Conservation (phyloP, 2,113 vertebrate species). For the Anthoscopus minutus region DNA sequence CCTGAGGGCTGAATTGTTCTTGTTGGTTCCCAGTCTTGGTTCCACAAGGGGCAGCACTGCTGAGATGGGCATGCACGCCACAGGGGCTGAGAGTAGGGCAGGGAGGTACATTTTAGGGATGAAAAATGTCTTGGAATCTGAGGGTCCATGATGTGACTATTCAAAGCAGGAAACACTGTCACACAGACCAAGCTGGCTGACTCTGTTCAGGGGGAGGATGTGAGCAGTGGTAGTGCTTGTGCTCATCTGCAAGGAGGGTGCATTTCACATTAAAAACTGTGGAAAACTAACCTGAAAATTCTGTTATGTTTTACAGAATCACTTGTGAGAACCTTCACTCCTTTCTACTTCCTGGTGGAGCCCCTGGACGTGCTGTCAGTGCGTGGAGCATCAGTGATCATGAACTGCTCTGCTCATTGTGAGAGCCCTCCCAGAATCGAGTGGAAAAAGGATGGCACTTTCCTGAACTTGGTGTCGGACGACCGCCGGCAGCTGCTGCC, state of each 20-base stretch:
- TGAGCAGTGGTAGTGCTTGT: accelerated
- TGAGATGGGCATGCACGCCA: background rate
- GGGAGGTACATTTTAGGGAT: background rate
- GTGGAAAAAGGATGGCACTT: conserved; percentile 95
- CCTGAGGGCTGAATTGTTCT: background rate
- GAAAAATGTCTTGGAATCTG: background rate
- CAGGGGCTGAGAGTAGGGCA: background rate
- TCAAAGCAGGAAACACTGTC: background rate
- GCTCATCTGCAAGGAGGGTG: accelerated
- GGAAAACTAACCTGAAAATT: background rate
- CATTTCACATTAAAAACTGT: accelerated
- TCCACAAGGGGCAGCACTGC: background rate
- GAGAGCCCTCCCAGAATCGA: conserved; percentile 80
- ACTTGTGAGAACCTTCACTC: conserved; percentile 81
- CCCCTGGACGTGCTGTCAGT: conserved; percentile 81
- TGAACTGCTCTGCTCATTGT: conserved; percentile 90
- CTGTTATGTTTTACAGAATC: conserved; percentile 66
- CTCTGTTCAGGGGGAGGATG: accelerated
- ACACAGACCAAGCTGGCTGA: accelerated
- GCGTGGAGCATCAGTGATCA: conserved; percentile 77
- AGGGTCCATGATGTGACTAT: background rate
- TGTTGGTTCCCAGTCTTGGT: background rate
- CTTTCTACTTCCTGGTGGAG: conserved; percentile 90
- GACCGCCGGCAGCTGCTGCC: conserved; percentile 86
- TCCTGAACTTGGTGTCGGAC: conserved; percentile 85